Base-by-base conservation (phyloP, 2,797 vertebrate species). In the Capromys pilorides region DNA sequence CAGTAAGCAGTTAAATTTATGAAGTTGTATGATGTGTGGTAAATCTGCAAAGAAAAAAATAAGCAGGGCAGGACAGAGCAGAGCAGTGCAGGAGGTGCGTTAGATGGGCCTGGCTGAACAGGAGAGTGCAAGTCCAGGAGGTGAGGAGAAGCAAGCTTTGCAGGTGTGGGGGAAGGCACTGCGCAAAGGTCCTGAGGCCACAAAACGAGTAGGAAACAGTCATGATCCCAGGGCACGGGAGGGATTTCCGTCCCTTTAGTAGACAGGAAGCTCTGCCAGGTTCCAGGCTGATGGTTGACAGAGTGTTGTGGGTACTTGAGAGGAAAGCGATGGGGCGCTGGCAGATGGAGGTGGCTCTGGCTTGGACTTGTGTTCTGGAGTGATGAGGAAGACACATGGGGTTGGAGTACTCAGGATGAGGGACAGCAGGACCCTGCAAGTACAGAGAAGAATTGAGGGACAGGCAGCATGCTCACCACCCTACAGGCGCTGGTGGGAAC, bases 41-140 rank as follows among this genome's bases (percentile, higher is more conserved):
- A 49, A 49, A 33, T 22, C 62, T 71, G 7, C 33, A 19, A 51
- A 62, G 36, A 6, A 57, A 36, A 36, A 73, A 39, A 28, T 57
- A 64, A 39, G 67, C 54, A 14, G 22, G 54, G 4, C 9, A 7
- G 10, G 26, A 80, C 31, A 54, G 36, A 24, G 24, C 18, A 31
- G 7, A 16, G 71, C 21, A 24, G 3, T n/a, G 39, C 6, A 1
- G 86, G n/a, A 4, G 1, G 4, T 11, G 2, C 2, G 2, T 41
- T 45, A 69, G 31, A 33, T 77, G 24, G 54, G 11, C 39, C 71
- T 59, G 19, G 36, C 39, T 39, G 13, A 28, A n/a, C 11, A 62
- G 18, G 49, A 33, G 10, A 36, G 18, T 14, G 19, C 39, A 39
- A 67, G 21, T 18, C 66, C 28, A 80, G n/a, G 80, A 78, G 28